phyloP scores from a whole-genome alignment of 2,888 invertebrate genomes.

The Cylloceria caligata region DNA sequence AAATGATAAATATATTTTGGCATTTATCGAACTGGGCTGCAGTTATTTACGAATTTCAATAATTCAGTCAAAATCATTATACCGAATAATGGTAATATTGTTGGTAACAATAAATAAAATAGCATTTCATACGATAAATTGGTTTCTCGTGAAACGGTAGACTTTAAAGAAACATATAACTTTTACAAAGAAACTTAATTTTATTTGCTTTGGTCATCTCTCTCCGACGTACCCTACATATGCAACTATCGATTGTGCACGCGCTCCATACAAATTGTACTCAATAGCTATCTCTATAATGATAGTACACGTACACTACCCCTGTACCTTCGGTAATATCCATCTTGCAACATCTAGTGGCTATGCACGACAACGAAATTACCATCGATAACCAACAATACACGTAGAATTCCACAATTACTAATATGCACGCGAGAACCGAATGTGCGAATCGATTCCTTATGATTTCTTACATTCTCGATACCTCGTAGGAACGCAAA shows the following conservation, averaged over 20 bases:
- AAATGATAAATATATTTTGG: neutral
- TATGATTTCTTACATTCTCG: constrained; percentile 5
- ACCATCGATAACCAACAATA: constrained; percentile 39
- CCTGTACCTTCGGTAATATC: constrained; percentile 64
- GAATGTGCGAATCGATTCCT: constrained; percentile 36
- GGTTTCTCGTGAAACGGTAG: no score
- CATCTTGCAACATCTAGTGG: constrained; percentile 68
- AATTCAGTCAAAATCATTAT: neutral
- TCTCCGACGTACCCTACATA: constrained; percentile 13
- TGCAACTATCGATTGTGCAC: constrained; percentile 47
- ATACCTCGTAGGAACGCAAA: neutral
- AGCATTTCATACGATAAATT: no score
- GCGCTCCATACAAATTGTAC: constrained; percentile 7
- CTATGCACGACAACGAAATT: constrained; percentile 43
- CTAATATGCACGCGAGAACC: neutral
- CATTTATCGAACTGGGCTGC: neutral
- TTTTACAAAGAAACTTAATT: neutral
- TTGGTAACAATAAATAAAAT: no score
- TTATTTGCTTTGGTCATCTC: neutral
- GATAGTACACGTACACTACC: constrained; percentile 65
- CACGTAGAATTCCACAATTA: constrained; percentile 30
- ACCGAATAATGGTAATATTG: neutral
- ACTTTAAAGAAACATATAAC: neutral
- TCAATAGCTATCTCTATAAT: constrained; percentile 62
- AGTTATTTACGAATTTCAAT: neutral